Percentiles rank a stretch among this genome's conserved stretches.
These are phyloP conservation scores for Oligia strigilis DNA, from an alignment of 2,888 invertebrate species.

Conservation along the genomic window DNA sequence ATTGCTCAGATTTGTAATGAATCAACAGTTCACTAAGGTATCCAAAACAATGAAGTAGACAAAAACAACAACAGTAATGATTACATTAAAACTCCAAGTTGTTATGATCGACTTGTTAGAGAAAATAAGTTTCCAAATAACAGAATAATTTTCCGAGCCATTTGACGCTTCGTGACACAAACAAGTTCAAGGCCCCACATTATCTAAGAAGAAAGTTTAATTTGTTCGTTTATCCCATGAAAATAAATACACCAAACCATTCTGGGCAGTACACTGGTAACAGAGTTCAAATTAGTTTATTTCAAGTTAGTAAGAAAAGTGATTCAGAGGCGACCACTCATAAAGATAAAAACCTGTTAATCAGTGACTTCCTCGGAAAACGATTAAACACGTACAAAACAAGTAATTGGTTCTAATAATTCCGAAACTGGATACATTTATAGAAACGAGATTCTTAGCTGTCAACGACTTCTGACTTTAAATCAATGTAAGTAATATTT, in stretches of 20 bases:
- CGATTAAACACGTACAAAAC: conserved; percentile 78
- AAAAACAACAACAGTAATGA: conserved; percentile 37
- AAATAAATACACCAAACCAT: conserved; percentile 39
- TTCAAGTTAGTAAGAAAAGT: conserved; percentile 70
- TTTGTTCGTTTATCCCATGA: conserved; percentile 44
- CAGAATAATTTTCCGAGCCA: conserved; percentile 54
- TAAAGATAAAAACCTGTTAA: conserved; percentile 83
- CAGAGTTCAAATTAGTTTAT: conserved; percentile 64
- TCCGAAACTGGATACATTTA: conserved; percentile 75
- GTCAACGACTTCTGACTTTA: conserved; percentile 65
- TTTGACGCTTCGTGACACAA: conserved; percentile 55
- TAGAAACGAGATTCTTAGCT: conserved; percentile 73
- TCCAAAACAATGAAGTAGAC: neutral
- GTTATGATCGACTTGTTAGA: conserved; percentile 38
- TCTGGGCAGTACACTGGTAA: conserved; percentile 28
- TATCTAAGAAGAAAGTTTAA: conserved; percentile 56
- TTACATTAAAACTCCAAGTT: conserved; percentile 19
- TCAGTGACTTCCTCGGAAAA: conserved; percentile 82
- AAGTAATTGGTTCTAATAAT: conserved; percentile 79
- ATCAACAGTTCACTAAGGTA: neutral
- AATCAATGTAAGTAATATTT: conserved; percentile 61
- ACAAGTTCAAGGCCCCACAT: conserved; percentile 54
- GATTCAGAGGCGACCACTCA: conserved; percentile 78
- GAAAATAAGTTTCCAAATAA: conserved; percentile 54
- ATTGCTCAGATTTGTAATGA: neutral